Percentiles rank a stretch among this genome's conserved stretches.
Conservation (phyloP, 2,888 invertebrate species). For the Mythimna albipuncta region DNA sequence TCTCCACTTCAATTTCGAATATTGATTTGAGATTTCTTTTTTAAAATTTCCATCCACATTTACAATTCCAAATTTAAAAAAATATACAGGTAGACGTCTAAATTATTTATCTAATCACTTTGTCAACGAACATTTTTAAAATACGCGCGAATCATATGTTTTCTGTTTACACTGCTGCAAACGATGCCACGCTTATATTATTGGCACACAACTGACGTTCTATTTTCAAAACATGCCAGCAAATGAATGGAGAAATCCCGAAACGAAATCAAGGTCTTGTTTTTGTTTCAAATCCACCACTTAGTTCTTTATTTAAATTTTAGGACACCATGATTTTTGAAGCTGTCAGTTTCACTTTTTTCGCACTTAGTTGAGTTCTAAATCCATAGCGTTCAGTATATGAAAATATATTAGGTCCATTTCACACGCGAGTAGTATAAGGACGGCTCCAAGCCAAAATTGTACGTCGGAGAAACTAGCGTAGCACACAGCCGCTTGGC, state of each 20-base stretch:
- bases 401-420: conserved; percentile 88
- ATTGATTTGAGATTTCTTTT: not conserved
- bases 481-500: conserved; percentile 75
- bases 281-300: conserved; percentile 36
- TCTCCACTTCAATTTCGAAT: not conserved
- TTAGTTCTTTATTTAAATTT: conserved; percentile 20
- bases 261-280: conserved; percentile 65
- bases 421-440: conserved; percentile 87
- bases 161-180: conserved; percentile 70
- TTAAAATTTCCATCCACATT: not conserved
- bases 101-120: conserved; percentile 4
- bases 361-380: conserved; percentile 35
- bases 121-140: conserved; percentile 28
- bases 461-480: conserved; percentile 82
- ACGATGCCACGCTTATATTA: conserved; percentile 56
- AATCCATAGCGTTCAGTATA: conserved; percentile 56
- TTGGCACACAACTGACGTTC: conserved; percentile 71
- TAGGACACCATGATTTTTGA: not conserved
- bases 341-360: conserved; percentile 4
- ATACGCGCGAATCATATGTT: conserved; percentile 68
- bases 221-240: conserved; percentile 74
- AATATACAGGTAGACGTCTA: not conserved
- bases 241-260: conserved; percentile 53
- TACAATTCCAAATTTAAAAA: not conserved
- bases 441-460: conserved; percentile 85